phyloP scores from a whole-genome alignment of 2,888 invertebrate genomes.

The Noctua janthe region DNA sequence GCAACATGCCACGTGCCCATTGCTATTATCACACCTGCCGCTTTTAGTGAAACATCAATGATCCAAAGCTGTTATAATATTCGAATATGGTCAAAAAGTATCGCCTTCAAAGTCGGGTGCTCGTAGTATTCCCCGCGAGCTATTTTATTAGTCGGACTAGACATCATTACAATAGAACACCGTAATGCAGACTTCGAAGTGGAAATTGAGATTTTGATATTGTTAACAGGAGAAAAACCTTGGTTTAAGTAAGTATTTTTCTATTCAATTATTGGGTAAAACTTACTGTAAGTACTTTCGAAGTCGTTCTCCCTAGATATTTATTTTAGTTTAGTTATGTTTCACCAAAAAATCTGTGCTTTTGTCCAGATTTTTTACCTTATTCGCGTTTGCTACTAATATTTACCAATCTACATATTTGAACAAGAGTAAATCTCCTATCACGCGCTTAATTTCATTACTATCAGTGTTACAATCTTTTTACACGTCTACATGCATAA shows the following conservation, averaged over 20 bases:
- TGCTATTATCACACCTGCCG: slow-evolving; percentile 57
- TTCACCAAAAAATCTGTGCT: background rate
- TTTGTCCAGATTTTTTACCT: background rate
- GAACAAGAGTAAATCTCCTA: background rate
- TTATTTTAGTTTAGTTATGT: background rate
- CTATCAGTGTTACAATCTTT: slow-evolving; percentile 42
- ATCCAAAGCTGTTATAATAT: slow-evolving; percentile 34
- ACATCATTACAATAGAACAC: background rate
- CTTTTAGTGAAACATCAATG: slow-evolving; percentile 34
- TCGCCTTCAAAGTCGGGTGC: background rate
- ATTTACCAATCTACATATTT: background rate
- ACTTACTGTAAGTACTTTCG: no score
- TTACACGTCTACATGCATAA: slow-evolving; percentile 58
- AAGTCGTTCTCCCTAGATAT: background rate
- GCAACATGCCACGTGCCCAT: slow-evolving; percentile 59
- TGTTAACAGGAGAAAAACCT: background rate
- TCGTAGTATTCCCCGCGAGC: background rate
- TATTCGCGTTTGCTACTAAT: background rate
- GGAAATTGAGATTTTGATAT: background rate
- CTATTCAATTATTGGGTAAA: background rate
- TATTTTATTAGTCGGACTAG: background rate
- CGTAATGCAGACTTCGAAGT: background rate
- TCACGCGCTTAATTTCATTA: slow-evolving; percentile 1
- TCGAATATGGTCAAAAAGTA: background rate
- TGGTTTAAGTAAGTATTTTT: background rate